Percentiles rank a stretch among this genome's conserved stretches.
Conservation (phyloP, 2,797 vertebrate genomes). For the Pristis pectinata region DNA sequence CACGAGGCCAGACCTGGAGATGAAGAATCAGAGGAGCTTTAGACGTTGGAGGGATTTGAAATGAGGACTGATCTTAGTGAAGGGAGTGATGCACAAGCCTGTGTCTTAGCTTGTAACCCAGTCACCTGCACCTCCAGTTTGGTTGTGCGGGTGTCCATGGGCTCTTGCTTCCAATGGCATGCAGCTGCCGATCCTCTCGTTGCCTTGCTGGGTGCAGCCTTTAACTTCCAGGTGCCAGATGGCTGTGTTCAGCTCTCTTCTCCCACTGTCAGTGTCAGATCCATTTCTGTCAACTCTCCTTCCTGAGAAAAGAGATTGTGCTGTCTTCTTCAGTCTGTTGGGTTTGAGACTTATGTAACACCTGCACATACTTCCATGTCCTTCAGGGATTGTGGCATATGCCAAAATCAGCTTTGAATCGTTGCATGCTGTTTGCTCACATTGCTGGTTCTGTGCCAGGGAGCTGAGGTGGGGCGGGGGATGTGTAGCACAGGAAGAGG, state of each 20-base stretch:
- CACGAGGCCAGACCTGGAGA: no score
- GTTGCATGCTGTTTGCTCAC: neutral
- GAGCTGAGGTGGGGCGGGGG: neutral
- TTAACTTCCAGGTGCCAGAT: neutral
- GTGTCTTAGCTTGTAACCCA: neutral
- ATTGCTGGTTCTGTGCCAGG: neutral
- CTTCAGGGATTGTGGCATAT: neutral
- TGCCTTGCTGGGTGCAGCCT: neutral
- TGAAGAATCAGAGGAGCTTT: no score
- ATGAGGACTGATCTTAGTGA: neutral
- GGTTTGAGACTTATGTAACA: conserved; percentile 21
- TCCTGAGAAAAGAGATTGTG: neutral
- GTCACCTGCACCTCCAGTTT: neutral
- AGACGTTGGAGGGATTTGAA: neutral
- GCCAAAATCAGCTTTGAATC: neutral
- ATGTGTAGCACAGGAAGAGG: neutral
- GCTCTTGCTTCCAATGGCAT: neutral
- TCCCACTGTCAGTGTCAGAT: neutral
- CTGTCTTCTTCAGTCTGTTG: conserved; percentile 16
- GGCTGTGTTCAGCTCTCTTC: neutral
- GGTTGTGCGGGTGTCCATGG: neutral
- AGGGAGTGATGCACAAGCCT: no score
- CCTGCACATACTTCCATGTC: neutral
- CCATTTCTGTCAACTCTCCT: neutral
- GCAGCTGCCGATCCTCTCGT: neutral